These are phyloP conservation scores for Stomatorhinus walkeri DNA, from an alignment of 2,797 vertebrate genomes.

Conservation along the genomic window DNA sequence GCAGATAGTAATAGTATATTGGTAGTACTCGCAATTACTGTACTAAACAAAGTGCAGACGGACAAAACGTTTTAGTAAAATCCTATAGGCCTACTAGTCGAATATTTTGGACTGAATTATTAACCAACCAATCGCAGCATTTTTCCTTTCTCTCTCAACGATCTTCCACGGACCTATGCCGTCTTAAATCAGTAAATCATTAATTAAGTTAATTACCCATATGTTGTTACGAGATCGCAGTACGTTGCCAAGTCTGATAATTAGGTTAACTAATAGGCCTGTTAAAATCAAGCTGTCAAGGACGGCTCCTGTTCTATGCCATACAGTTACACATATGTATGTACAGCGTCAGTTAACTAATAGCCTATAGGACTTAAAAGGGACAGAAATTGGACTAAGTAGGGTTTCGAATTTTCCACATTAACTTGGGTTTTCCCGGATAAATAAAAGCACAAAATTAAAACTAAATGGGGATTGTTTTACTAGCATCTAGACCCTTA, in stretches of 20 bases:
- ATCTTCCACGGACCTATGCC: background rate
- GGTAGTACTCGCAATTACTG: background rate
- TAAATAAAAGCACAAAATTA: background rate
- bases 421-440: background rate
- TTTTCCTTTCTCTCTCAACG: background rate
- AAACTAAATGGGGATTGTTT: background rate
- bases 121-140: background rate
- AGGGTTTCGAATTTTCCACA: background rate
- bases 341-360: background rate
- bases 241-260: background rate
- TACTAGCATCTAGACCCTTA: background rate
- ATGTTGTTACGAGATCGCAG: background rate
- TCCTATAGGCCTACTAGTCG: background rate
- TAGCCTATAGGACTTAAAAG: background rate
- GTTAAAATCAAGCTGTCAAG: background rate
- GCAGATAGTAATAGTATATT: background rate
- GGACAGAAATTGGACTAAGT: background rate
- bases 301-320: background rate
- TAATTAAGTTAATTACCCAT: background rate
- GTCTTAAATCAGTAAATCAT: background rate
- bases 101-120: background rate
- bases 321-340: background rate
- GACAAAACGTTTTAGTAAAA: background rate
- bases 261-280: background rate
- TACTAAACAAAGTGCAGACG: background rate